These are phyloP conservation scores for Potamarius usumacintae DNA, from an alignment of 2,113 vertebrate genomes.

Conservation along the genomic window DNA sequence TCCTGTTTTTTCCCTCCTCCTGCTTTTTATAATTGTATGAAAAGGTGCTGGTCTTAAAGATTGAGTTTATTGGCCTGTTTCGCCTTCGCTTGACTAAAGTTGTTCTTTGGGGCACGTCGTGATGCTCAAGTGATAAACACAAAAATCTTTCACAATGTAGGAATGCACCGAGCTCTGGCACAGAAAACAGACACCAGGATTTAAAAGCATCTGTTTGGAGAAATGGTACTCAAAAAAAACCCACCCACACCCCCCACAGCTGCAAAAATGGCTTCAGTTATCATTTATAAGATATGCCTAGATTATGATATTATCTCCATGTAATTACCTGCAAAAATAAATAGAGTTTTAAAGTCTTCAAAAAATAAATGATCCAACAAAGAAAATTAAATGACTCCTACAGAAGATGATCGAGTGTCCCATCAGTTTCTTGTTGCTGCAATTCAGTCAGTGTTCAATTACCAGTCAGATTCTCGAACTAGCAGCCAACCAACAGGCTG, in stretches of 20 bases:
- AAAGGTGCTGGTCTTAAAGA: neutral
- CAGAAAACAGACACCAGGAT: neutral
- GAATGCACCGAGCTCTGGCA: neutral
- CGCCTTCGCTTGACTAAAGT: neutral
- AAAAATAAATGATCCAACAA: neutral
- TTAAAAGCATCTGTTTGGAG: neutral
- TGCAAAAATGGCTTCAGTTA: no score
- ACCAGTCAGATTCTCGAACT: neutral
- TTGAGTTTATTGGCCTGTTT: neutral
- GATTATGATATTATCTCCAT: neutral
- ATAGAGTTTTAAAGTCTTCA: neutral
- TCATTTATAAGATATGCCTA: neutral
- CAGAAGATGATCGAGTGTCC: neutral
- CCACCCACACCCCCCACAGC: no score
- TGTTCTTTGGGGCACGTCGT: neutral
- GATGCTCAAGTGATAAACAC: neutral
- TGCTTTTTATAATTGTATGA: neutral
- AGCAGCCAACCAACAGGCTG: neutral
- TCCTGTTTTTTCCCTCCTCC: neutral
- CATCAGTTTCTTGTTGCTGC: neutral
- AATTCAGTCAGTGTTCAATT: neutral
- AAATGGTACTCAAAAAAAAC: neutral
- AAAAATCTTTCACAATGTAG: neutral
- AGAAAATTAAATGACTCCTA: neutral
- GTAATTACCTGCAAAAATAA: neutral